Percentiles rank a stretch among this genome's conserved stretches.
Conservation (phyloP, 1,140 invertebrate genomes). For the Samia ricini region DNA sequence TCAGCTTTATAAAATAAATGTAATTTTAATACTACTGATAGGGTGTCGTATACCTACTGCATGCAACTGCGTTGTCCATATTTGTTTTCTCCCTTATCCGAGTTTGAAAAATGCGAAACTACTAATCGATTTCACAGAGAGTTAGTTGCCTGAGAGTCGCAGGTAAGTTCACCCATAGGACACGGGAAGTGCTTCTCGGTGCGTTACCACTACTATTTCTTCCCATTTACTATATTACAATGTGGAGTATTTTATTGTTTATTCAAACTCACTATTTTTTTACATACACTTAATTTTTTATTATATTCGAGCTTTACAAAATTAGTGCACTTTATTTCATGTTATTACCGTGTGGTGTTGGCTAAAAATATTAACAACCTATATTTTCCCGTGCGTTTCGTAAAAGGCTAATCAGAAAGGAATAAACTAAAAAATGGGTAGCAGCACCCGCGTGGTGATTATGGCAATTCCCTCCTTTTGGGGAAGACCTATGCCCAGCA, state of each 20-base stretch:
- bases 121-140: conserved; percentile 16
- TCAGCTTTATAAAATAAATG: neutral
- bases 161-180: conserved; percentile 22
- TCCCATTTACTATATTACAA: neutral
- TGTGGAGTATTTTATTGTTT: neutral
- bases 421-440: too few relatives aligned
- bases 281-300: too few relatives aligned
- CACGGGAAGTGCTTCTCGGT: conserved; percentile 7
- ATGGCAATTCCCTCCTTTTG: too few relatives aligned
- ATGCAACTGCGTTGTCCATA: neutral
- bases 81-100: neutral
- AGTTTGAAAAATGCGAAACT: conserved; percentile 11
- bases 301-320: too few relatives aligned
- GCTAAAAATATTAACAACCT: too few relatives aligned
- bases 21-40: neutral
- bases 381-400: too few relatives aligned
- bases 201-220: conserved; percentile 6
- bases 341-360: too few relatives aligned
- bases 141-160: conserved; percentile 22
- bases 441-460: too few relatives aligned
- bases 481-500: too few relatives aligned
- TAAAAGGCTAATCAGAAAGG: too few relatives aligned
- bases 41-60: neutral
- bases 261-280: too few relatives aligned
- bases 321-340: too few relatives aligned